Evolutionary conservation across 2,797 vertebrate genomes (phyloP).

Genomic region (Champsocephalus esox): DNA sequence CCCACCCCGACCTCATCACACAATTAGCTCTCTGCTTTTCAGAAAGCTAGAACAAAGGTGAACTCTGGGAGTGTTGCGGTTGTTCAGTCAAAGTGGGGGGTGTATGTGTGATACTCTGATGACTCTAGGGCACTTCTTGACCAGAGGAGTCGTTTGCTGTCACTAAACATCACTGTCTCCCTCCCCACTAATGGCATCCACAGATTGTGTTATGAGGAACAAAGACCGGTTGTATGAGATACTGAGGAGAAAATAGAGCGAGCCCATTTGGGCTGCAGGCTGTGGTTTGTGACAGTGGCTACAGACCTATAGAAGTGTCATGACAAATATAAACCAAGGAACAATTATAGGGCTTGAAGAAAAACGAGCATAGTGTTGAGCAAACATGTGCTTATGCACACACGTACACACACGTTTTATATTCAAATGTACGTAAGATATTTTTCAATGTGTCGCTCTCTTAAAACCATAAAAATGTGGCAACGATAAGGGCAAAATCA

Average conservation of each 20-base stretch:
- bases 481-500: constrained; percentile 24
- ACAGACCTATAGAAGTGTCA: constrained; percentile 73
- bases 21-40: constrained; percentile 81
- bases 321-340: constrained; percentile 73
- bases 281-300: constrained; percentile 69
- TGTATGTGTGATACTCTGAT: constrained; percentile 76
- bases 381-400: constrained; percentile 10
- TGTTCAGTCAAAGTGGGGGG: constrained; percentile 62
- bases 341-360: constrained; percentile 77
- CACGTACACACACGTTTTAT: not conserved
- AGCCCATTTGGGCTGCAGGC: constrained; percentile 74
- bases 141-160: constrained; percentile 83
- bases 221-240: constrained; percentile 77
- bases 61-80: constrained; percentile 61
- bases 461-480: constrained; percentile 34
- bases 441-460: constrained; percentile 17
- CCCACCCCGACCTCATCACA: constrained; percentile 68
- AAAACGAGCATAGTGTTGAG: constrained; percentile 43
- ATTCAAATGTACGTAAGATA: not conserved
- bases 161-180: constrained; percentile 85
- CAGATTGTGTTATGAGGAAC: constrained; percentile 82
- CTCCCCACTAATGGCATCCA: constrained; percentile 84
- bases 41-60: constrained; percentile 84
- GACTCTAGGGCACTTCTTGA: constrained; percentile 81
- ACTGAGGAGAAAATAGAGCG: constrained; percentile 61